A percentile compares a stretch with the other conserved stretches of the same genome.
phyloP scores from a whole-genome alignment of 92 coral and sea anemone genomes.

The Palythoa heliodiscus region DNA sequence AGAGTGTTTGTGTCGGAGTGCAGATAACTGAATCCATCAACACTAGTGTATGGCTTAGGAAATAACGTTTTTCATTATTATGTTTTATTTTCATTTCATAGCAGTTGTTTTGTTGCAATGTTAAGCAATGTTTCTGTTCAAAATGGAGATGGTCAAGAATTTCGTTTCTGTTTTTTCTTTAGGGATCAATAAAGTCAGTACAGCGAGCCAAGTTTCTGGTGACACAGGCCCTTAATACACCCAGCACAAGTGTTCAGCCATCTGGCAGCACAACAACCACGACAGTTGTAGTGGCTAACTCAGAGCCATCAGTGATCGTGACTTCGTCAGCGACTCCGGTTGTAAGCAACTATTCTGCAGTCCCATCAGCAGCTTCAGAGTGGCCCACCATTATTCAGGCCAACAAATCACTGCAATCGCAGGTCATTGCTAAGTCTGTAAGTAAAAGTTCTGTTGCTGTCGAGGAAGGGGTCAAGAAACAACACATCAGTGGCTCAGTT shows the following conservation, averaged over 20 bases:
- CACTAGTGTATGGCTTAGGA: too few species aligned
- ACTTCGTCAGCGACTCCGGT: slow-evolving; percentile 66
- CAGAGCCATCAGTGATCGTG: slow-evolving; percentile 57
- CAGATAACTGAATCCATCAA: too few species aligned
- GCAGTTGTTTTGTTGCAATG: not conserved
- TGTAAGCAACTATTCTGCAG: slow-evolving; percentile 90
- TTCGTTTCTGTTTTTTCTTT: not conserved
- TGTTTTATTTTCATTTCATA: not conserved
- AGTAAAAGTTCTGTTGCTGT: slow-evolving; percentile 53
- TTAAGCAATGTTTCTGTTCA: not conserved
- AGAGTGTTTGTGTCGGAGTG: too few species aligned
- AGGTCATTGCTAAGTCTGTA: not conserved
- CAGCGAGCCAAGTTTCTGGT: slow-evolving; percentile 97
- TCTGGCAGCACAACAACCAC: slow-evolving; percentile 68
- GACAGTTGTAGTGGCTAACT: slow-evolving; percentile 65
- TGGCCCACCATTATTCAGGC: slow-evolving; percentile 99
- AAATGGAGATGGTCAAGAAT: not conserved
- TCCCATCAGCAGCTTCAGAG: slow-evolving; percentile 79
- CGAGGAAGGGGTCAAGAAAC: slow-evolving; percentile 58
- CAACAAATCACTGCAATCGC: slow-evolving; percentile 51
- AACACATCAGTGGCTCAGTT: slow-evolving; percentile 42
- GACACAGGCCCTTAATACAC: slow-evolving; percentile 95
- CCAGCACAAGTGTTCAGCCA: slow-evolving; percentile 83
- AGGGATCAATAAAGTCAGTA: slow-evolving; percentile 96
- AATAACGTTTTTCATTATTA: too few species aligned